Base-by-base conservation (phyloP, 2,797 vertebrate species). In the Mallotus villosus region DNA sequence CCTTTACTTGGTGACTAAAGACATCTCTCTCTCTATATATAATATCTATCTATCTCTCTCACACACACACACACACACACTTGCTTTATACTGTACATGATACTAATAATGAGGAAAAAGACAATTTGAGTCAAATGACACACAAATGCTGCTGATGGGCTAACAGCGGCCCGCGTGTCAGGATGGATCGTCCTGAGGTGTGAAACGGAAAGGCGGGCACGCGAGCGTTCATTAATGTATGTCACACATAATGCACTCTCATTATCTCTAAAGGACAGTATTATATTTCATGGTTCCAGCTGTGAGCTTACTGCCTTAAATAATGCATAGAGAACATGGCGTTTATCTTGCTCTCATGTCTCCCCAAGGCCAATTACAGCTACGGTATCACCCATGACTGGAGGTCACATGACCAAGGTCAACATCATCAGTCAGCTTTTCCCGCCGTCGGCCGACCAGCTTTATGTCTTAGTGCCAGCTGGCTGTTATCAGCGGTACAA, bases 351-450 rank as follows among this genome's bases (percentile, higher is more conserved):
- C 29, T 53, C 60, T 53, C 41, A n/a, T 24, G 2, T 4, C 16
- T 51, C 60, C 25, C 53, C 68, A 46, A 59, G 60, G 70, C 67
- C 78, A 82, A 81, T 87, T 86, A 83, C 74, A 77, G 69, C 69
- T 51, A 62, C 17, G 1, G 67, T 67, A 77, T 83, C 70, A 76
- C 71, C 62, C 32, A 17, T 79, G 74, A 74, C 75, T 70, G 61
- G 64, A 72, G 76, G 78, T 85, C 75, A 65, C 8, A 0, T 49
- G 19, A 1, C 61, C 78, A 78, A 85, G 82, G 85, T 86, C 81
- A 87, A 41, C 60, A 68, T 75, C 76, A 81, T 87, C 79, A 73
- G 27, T 37, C 63, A 63, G 57, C 74, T 74, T 63, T 72, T 72
- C 72, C 63, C 70, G 62, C 65, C 67, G 67, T 84, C 68, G 62